phyloP scores from a whole-genome alignment of 2,888 invertebrate genomes.

The Drosophila neonasuta region DNA sequence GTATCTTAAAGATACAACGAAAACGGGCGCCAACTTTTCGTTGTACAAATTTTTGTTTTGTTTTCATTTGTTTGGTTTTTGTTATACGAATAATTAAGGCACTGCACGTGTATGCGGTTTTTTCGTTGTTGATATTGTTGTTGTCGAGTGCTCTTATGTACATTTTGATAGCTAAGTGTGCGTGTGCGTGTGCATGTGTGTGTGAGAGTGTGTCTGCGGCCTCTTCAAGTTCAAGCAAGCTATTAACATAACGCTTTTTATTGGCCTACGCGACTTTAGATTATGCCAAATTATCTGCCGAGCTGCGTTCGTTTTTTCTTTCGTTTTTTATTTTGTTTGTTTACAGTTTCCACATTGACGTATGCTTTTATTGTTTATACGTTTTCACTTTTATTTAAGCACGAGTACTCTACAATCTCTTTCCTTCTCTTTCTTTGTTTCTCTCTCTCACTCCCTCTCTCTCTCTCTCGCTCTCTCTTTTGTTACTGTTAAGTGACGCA shows the following conservation, averaged over 20 bases:
- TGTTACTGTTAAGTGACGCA: constrained; percentile 26
- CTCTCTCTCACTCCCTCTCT: not conserved
- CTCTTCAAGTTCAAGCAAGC: constrained; percentile 42
- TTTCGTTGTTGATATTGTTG: not conserved
- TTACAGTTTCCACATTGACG: constrained; percentile 36
- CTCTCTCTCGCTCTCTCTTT: not conserved
- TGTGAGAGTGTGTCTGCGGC: constrained; percentile 5
- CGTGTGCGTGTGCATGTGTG: not conserved
- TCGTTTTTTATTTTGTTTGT: constrained; percentile 14
- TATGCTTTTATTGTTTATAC: constrained; percentile 28
- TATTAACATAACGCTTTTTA: constrained; percentile 34
- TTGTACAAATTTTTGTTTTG: constrained; percentile 13
- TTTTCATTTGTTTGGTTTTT: constrained; percentile 23
- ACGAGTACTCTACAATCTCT: not conserved
- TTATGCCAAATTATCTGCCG: constrained; percentile 5
- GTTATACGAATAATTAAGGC: constrained; percentile 50
- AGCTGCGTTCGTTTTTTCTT: not conserved
- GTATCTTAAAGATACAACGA: constrained; percentile 38
- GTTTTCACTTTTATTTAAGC: constrained; percentile 45
- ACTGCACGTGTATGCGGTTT: constrained; percentile 36
- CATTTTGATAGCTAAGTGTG: not conserved
- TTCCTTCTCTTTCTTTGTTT: not conserved
- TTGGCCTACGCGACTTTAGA: constrained; percentile 12
- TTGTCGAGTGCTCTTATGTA: not conserved
- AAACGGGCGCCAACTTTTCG: constrained; percentile 30